phyloP scores from a whole-genome alignment of 2,113 vertebrate species.

The Chunga burmeisteri region DNA sequence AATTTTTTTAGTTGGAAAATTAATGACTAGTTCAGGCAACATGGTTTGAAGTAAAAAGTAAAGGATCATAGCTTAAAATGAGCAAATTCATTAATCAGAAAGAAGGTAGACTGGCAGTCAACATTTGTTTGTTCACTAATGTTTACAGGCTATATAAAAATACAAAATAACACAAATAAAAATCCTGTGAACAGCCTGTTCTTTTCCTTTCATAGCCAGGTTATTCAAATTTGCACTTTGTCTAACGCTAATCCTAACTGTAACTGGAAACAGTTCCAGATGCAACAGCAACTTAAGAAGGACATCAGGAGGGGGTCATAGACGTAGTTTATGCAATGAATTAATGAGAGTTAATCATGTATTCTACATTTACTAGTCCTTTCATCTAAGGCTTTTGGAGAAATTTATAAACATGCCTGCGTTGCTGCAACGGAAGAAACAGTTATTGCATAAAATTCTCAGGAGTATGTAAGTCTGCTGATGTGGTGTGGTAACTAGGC shows the following conservation, averaged over 20 bases:
- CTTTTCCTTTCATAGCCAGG: background rate
- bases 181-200: background rate
- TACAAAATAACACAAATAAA: background rate
- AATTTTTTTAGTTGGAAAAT: background rate
- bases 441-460: background rate
- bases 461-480: background rate
- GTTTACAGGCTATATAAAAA: background rate
- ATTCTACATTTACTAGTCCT: background rate
- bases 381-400: background rate
- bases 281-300: background rate
- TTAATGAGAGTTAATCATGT: conserved; percentile 1
- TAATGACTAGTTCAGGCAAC: background rate
- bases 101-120: background rate
- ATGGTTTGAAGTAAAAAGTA: background rate
- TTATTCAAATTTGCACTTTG: background rate
- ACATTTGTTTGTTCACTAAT: background rate
- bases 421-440: background rate
- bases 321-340: background rate
- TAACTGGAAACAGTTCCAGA: background rate
- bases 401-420: background rate
- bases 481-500: background rate
- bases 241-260: background rate
- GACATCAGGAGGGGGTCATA: background rate
- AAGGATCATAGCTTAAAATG: background rate
- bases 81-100: background rate